phyloP scores from a whole-genome alignment of 2,797 vertebrate genomes.

The Centropyge bicolor region DNA sequence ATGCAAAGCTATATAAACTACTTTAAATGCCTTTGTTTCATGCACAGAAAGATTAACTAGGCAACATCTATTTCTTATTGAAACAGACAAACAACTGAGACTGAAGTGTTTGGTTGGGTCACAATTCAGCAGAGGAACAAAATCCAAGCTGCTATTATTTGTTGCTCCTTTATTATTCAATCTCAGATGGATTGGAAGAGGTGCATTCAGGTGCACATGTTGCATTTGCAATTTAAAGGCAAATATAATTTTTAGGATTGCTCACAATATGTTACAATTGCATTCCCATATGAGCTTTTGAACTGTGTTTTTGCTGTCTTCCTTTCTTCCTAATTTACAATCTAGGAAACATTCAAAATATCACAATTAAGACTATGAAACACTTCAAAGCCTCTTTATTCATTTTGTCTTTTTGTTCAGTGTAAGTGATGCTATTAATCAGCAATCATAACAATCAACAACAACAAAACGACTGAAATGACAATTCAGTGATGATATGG shows the following conservation, averaged over 20 bases:
- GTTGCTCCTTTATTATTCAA: background rate
- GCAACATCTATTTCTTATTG: conserved; percentile 6
- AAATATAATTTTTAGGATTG: background rate
- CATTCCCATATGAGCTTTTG: background rate
- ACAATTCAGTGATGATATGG: background rate
- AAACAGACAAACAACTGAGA: conserved; percentile 6
- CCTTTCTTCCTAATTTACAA: background rate
- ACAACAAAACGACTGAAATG: background rate
- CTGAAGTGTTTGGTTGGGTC: background rate
- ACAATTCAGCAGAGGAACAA: background rate
- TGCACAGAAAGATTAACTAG: conserved; percentile 51
- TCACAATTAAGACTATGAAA: background rate
- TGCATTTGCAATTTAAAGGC: background rate
- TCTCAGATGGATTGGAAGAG: background rate
- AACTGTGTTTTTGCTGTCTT: background rate
- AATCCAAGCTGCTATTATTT: background rate
- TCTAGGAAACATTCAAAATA: background rate
- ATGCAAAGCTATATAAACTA: conserved; percentile 70
- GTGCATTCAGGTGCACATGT: background rate
- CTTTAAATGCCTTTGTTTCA: conserved; percentile 69
- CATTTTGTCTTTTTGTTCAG: background rate
- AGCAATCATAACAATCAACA: background rate
- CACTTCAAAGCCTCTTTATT: background rate
- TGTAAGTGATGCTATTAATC: background rate
- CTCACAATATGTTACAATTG: background rate